These are phyloP conservation scores for Laothoe populi DNA, from an alignment of 2,888 invertebrate species.

Conservation along the genomic window DNA sequence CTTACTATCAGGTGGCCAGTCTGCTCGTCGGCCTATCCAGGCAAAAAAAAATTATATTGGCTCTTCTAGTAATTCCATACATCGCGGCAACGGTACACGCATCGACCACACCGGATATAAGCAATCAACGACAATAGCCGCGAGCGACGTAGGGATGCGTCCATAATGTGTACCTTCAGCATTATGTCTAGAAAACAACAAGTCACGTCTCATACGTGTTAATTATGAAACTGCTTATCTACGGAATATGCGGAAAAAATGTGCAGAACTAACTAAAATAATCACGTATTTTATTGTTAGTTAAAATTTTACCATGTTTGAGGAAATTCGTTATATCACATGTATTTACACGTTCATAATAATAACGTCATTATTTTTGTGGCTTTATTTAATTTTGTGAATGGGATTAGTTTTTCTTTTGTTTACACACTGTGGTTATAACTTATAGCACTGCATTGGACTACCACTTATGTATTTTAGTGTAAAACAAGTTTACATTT, in stretches of 20 bases:
- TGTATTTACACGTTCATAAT: no score
- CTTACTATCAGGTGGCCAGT: no score
- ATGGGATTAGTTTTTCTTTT: no score
- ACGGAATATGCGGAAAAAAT: slow-evolving; percentile 15
- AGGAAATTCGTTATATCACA: not conserved
- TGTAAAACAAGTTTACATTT: not conserved
- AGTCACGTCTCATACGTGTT: slow-evolving; percentile 27
- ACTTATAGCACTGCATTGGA: no score
- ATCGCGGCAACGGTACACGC: slow-evolving; percentile 17
- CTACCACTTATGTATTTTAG: no score
- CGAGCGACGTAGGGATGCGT: slow-evolving; percentile 41
- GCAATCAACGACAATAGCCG: slow-evolving; percentile 66
- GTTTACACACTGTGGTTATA: no score
- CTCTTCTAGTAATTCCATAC: slow-evolving; percentile 15
- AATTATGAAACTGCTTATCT: slow-evolving; percentile 18
- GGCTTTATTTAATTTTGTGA: no score
- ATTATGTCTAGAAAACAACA: slow-evolving; percentile 39
- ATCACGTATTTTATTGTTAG: slow-evolving; percentile 19
- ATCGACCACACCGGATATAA: slow-evolving; percentile 59
- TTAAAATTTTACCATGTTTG: not conserved
- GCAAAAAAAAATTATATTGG: not conserved
- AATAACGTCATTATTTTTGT: no score
- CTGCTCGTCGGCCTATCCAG: no score
- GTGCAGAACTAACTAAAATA: slow-evolving; percentile 16
- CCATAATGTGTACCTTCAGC: slow-evolving; percentile 42